Evolutionary conservation across 2,888 invertebrate species (phyloP).

Genomic region (Sclerodermus sp.): DNA sequence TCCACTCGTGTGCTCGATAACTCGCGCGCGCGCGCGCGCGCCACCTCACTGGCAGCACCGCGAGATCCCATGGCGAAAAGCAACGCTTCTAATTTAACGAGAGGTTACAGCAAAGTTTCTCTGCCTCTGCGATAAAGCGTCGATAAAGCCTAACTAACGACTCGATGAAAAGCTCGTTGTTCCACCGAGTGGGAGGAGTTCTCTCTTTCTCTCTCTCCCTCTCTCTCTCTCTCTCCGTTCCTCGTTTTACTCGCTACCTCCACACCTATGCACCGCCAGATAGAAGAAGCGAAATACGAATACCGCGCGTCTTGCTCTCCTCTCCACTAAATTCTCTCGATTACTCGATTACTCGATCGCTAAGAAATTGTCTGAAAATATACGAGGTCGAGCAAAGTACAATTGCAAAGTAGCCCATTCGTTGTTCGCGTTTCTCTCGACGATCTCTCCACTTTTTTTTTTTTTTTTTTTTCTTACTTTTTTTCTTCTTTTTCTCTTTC

Average conservation of each 20-base stretch:
- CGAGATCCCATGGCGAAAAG: too few species aligned
- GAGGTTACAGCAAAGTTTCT: neutral
- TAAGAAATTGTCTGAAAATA: constrained; percentile 51
- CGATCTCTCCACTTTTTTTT: constrained; percentile 13
- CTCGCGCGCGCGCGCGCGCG: neutral
- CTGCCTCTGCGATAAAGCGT: constrained; percentile 2
- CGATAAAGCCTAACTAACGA: constrained; percentile 48
- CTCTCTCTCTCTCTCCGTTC: neutral
- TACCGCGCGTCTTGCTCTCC: too few species aligned
- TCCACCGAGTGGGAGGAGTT: too few species aligned
- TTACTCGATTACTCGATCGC: constrained; percentile 36
- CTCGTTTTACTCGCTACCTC: too few species aligned
- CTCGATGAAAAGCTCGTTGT: constrained; percentile 57
- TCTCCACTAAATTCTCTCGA: constrained; percentile 31
- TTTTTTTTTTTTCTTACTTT: neutral
- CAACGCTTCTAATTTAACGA: neutral
- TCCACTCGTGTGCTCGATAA: too few species aligned
- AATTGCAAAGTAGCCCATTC: too few species aligned
- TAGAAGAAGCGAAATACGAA: too few species aligned
- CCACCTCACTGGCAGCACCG: too few species aligned
- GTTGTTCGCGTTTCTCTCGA: neutral
- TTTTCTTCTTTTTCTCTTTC: constrained; percentile 1
- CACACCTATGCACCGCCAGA: too few species aligned
- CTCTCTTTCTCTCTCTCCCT: constrained; percentile 2
- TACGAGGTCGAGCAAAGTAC: constrained; percentile 23